A percentile compares a stretch with the other conserved stretches of the same genome.
These are phyloP conservation scores for Daubentonia madagascariensis DNA, from an alignment of 2,113 vertebrate genomes.

Conservation along the genomic window DNA sequence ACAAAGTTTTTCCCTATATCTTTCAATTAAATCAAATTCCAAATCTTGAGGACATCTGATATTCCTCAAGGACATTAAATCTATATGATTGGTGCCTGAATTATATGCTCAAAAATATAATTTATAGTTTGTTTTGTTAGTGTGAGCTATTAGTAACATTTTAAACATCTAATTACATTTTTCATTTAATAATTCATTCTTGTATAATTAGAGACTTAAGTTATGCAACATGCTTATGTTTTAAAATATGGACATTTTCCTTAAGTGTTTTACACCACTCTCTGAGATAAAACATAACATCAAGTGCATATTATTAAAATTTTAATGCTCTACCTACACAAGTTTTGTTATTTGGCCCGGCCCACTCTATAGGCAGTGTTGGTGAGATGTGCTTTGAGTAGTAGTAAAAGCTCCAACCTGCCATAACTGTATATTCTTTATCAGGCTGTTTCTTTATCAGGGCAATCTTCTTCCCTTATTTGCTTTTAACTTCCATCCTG, in stretches of 20 bases:
- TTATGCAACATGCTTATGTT: slow-evolving; percentile 35
- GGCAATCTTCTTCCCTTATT: not conserved
- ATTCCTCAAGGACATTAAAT: slow-evolving; percentile 75
- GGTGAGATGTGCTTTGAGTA: not conserved
- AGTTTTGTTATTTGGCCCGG: not conserved
- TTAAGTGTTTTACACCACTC: slow-evolving; percentile 65
- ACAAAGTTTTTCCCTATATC: slow-evolving; percentile 74
- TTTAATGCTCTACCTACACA: not conserved
- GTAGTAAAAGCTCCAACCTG: not conserved
- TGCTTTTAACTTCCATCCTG: not conserved
- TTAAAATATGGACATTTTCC: slow-evolving; percentile 67
- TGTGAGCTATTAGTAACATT: slow-evolving; percentile 76
- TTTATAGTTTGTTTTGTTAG: slow-evolving; percentile 78
- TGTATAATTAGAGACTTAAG: slow-evolving; percentile 74
- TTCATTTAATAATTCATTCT: slow-evolving; percentile 81
- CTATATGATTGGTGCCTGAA: slow-evolving; percentile 75
- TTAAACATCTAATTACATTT: slow-evolving; percentile 80
- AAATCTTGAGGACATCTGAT: slow-evolving; percentile 77
- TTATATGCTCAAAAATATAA: slow-evolving; percentile 65
- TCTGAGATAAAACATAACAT: slow-evolving; percentile 38
- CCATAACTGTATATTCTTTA: not conserved
- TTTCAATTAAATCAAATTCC: slow-evolving; percentile 75
- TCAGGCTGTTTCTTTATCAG: not conserved
- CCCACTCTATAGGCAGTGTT: not conserved
- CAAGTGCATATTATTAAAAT: not conserved